Base-by-base conservation (phyloP, 1,140 invertebrate genomes). In the Magallana ariakensis region DNA sequence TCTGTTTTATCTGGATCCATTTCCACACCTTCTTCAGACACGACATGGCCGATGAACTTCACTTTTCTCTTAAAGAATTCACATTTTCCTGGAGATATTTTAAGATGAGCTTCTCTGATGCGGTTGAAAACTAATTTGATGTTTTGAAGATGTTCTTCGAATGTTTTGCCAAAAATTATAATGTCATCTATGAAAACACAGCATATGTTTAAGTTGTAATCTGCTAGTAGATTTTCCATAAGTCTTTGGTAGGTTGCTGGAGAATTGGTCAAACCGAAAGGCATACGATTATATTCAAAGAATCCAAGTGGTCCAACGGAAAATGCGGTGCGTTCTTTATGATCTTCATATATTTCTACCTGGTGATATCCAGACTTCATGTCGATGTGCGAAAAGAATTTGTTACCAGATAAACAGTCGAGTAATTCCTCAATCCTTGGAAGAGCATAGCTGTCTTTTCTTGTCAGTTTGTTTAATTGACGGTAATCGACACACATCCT, bases 371-470 rank as follows among this genome's bases (percentile, higher is more conserved):
- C 92, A 56, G 22, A 56, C 55, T 85, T 85, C 75, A 91, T 85
- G 92, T 96, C 95, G 0, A 96, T 88, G 0, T 92, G 91, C 0
- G 92, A 91, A 85, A 95, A 96, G 53, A 94, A 91, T 19, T 85
- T 93, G 11, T 89, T 91, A 7, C 94, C 94, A 0, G 88, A 22
- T 0, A 96, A 86, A 9, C 66, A 85, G 16, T 92, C 84, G 0
- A 96, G 82, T 6, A 90, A 88, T 16, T 95, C 95, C 22, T 95
- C 93, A 55, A 96, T 95, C 3, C 91, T 84, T 0, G 95, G 95
- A 3, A 96, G 85, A 90, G 96, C 95, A 90, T 95, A 96, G 57
- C 87, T 91, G 90, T 96, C 95, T 53, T 57, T 70, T 54, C n/a
- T 66, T 10, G 58, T 46, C 22, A 53, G n/a, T 19, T 33, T 66